phyloP scores from a whole-genome alignment of 1,140 invertebrate genomes.

The Telenomus remus region DNA sequence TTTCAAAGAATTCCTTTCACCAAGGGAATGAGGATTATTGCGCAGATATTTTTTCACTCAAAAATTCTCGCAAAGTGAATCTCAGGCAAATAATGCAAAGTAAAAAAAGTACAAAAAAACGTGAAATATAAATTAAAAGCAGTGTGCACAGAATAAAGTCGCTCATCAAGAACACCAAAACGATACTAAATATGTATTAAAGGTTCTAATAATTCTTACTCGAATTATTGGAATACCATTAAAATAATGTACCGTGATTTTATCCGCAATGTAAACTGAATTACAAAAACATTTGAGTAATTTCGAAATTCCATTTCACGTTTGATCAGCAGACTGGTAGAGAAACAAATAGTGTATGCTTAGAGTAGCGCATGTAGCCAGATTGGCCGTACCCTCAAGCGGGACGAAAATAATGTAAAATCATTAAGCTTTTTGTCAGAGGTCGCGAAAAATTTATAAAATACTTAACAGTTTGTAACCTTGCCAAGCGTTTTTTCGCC shows the following conservation, averaged over 20 bases:
- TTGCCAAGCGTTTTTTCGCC: constrained; percentile 48
- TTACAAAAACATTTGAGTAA: no score
- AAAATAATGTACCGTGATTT: no score
- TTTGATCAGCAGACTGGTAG: neutral
- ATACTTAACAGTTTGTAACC: constrained; percentile 51
- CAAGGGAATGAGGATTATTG: constrained; percentile 31
- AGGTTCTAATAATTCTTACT: no score
- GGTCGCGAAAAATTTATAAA: constrained; percentile 47
- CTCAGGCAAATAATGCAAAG: constrained; percentile 5
- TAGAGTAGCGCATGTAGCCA: neutral
- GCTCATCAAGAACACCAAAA: no score
- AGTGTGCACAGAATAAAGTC: constrained; percentile 24
- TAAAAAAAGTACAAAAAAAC: constrained; percentile 24
- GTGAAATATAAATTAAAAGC: constrained; percentile 35
- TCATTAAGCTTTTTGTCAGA: constrained; percentile 39
- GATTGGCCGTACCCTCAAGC: constrained; percentile 1
- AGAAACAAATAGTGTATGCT: neutral
- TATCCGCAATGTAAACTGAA: no score
- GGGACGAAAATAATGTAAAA: constrained; percentile 44
- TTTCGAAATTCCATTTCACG: no score
- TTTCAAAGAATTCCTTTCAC: constrained; percentile 48
- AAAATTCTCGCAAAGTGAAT: constrained; percentile 31
- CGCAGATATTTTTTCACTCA: constrained; percentile 32
- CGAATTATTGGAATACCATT: no score
- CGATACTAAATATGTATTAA: no score